Evolutionary conservation across 2,888 invertebrate species (phyloP), one percentile per base, ranked within the genome.

Genomic region (Ophion obscuratus): DNA sequence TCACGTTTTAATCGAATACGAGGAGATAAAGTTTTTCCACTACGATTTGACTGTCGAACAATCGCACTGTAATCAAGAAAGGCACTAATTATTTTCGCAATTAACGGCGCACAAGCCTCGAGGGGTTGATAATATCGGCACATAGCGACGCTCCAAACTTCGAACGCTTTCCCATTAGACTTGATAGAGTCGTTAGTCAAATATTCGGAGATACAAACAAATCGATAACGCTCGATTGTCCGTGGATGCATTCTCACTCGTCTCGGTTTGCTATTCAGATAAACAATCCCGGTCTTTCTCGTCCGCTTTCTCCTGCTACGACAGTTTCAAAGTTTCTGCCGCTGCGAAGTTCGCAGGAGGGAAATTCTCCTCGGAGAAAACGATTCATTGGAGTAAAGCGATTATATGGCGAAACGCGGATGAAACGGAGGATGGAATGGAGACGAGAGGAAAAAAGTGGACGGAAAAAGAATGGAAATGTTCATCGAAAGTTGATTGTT

Each of bases 121-220:
- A 24, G 59, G 20, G 44, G 62, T 44, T 74, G 61, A 78, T 73
- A 47, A 62, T 61, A 47, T 59, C 57, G 14, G 20, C 61, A 74
- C 66, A 74, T 17, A 74, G 47, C 66, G 7, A 76, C 61, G 59
- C 53, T 74, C 68, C 74, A 81, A 71, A 76, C 82, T 82, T 70
- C 68, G 61, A 82, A 82, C 70, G 82, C 71, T 53, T 82, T 68
- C 70, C 82, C 76, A 85, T 85, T 85, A 85, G 82, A 79, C 76
- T 85, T 67, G 85, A 85, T 85, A 82, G 85, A 85, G 79, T 82
- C 82, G 82, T 82, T 82, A 79, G 82, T 66, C 85, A 85, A 85
- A 85, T 85, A 85, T 85, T 85, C 79, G 85, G 75, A 79, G 85
- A 85, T 82, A 85, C 85, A 85, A 85, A 85, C 85, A 82, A 85